Evolutionary conservation across 1,140 invertebrate genomes (phyloP), one percentile per base, ranked within the genome.

Genomic region (Mactra quadrangularis): DNA sequence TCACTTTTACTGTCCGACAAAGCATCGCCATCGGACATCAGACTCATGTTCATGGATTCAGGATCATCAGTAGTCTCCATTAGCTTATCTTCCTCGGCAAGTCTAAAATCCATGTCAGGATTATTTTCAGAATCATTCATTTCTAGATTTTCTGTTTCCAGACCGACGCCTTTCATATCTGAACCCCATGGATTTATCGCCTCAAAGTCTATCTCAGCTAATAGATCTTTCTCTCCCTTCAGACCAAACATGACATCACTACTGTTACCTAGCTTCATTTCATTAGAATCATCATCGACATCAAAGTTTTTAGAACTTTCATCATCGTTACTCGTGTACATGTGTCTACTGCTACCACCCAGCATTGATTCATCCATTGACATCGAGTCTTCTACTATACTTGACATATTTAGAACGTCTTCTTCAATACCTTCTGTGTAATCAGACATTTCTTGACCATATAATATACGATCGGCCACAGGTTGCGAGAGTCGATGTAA

Each of bases 181-280:
- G 76, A 31, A 17, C 35, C 53, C 77, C 77, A 81, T 31, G 77
- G 77, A 81, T 81, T 81, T 29, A 81, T 81, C 7, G 77, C 66
- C 25, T 81, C 53, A 60, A 81, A 81, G 31, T 81, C 57, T 22
- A 81, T 60, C 57, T 81, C 77, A 41, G 52, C 66, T 29, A 81
- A 68, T 1, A 81, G 38, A 27, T 70, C 53, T 50, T 70, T 81
- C 25, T 81, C 60, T 11, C 57, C 62, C 31, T 78, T 66, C 11
- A 72, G 41, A 55, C 53, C 70, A 57, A 72, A 72, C 50, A 72
- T 55, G 0, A 72, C 53, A 57, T 72, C 52, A 38, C 64, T 68
- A 50, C 45, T 68, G 25, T 68, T 68, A 15, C 64, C 64, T 3
- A 68, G 27, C 25, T 68, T 68, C 64, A 68, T 68, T 68, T 68